Conservation (phyloP, 1,140 invertebrate genomes). For the Heliconius melpomene region DNA sequence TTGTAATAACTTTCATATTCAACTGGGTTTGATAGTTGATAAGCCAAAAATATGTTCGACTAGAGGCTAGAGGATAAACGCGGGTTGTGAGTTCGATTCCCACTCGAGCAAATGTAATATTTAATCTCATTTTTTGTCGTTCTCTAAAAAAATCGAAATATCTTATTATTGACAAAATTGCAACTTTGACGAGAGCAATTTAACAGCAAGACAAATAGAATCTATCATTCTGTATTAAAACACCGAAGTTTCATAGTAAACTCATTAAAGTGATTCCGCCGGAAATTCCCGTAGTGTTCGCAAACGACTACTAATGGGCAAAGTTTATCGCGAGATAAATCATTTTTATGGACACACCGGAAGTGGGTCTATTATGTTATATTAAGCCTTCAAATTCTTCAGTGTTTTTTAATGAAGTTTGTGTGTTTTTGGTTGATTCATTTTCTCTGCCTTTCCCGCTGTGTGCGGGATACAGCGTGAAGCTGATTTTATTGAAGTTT, state of each 20-base stretch:
- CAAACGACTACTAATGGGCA: constrained; percentile 25
- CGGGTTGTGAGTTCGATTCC: too few relatives aligned
- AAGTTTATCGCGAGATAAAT: constrained; percentile 35
- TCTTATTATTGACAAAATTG: neutral
- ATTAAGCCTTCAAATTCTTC: constrained; percentile 39
- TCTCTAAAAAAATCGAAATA: too few relatives aligned
- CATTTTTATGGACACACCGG: constrained; percentile 32
- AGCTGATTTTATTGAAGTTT: too few relatives aligned
- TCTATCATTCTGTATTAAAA: constrained; percentile 3
- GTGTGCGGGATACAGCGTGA: too few relatives aligned
- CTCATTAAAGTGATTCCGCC: constrained; percentile 8
- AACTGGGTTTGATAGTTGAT: too few relatives aligned
- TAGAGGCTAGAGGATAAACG: too few relatives aligned
- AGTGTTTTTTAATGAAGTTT: constrained; percentile 22
- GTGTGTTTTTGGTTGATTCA: neutral
- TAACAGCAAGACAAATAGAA: neutral
- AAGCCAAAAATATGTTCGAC: too few relatives aligned
- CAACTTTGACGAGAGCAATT: neutral
- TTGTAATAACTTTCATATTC: too few relatives aligned
- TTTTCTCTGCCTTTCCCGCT: too few relatives aligned
- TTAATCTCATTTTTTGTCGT: too few relatives aligned
- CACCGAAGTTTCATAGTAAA: constrained; percentile 1
- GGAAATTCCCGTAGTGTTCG: constrained; percentile 4
- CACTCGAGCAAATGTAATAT: too few relatives aligned
- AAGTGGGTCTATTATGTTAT: constrained; percentile 25